Evolutionary conservation across 2,113 vertebrate genomes (phyloP).

Genomic region (Puntigrus tetrazona): DNA sequence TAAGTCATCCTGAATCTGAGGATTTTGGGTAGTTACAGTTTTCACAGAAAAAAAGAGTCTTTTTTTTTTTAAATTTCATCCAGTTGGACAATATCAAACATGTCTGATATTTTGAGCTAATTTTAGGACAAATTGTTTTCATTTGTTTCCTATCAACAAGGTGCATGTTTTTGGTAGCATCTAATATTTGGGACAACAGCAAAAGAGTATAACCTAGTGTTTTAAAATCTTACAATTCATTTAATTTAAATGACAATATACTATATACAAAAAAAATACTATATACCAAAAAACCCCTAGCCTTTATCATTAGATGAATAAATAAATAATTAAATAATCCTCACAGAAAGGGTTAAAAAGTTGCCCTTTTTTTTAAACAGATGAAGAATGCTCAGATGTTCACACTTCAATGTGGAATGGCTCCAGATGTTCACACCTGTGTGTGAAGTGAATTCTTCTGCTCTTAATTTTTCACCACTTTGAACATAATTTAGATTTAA

Average conservation of each 20-base stretch:
- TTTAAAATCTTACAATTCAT: neutral
- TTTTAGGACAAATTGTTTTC: neutral
- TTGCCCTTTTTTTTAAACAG: neutral
- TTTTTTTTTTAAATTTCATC: neutral
- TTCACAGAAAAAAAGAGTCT: neutral
- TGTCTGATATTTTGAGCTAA: neutral
- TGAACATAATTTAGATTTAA: neutral
- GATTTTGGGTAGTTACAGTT: neutral
- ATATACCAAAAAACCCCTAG: neutral
- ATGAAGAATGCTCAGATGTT: neutral
- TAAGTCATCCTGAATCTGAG: neutral
- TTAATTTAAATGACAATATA: neutral
- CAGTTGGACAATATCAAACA: neutral
- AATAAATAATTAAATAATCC: neutral
- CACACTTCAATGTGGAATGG: constrained; percentile 7
- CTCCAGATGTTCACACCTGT: constrained; percentile 19
- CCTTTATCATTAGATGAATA: neutral
- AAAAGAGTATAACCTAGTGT: neutral
- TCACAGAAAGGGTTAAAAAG: neutral
- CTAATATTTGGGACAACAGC: neutral
- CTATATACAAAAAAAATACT: no score
- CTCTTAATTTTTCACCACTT: neutral
- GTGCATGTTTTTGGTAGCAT: neutral
- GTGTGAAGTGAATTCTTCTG: constrained; percentile 3
- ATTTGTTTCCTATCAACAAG: neutral